Evolutionary conservation across 2,888 invertebrate genomes (phyloP), one percentile per base, ranked within the genome.

Genomic region (Drosophila melanocephala): DNA sequence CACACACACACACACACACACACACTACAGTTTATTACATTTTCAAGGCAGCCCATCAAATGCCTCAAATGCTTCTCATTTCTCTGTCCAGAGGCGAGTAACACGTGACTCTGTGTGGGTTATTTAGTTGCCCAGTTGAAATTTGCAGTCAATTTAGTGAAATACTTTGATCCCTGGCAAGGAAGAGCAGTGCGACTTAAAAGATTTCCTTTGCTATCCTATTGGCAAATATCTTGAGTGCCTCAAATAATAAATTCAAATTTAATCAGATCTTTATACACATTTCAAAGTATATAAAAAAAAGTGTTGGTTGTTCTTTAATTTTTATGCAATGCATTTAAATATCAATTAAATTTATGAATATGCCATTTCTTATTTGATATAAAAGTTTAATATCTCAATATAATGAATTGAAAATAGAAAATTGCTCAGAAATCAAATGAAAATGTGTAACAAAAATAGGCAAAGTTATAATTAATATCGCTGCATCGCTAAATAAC

Each of bases 41-140:
- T 87, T 90, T 83, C 89, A 90, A 90, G 90, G 89, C 84, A 77
- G 69, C 75, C 75, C 74, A 75, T 89, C 75, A 87, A 89, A 79
- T 77, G 72, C 72, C 64, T 76, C 62, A 76, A 89, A 84, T 87
- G 63, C 39, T 63, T 62, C 72, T 30, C 26, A 22, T 50, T 55
- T 10, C 52, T n/a, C 22, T 33, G 42, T 55, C 60, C 12, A 44
- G 9, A 33, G 51, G 55, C 71, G 19, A 35, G 37, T 57, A 55
- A 68, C 72, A 79, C 79, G 72, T 87, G 69, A 64, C 56, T 14
- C 57, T 57, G 64, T 68, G 65, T 64, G 47, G 47, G 16, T 56
- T 57, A 52, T 37, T 53, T 50, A 37, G 47, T 30, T 35, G 33
- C 26, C 70, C 58, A 65, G 70, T 12, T 53, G 37, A 50, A 75